Conservation (phyloP, 2,113 vertebrate species). For the Hoplias malabaricus region DNA sequence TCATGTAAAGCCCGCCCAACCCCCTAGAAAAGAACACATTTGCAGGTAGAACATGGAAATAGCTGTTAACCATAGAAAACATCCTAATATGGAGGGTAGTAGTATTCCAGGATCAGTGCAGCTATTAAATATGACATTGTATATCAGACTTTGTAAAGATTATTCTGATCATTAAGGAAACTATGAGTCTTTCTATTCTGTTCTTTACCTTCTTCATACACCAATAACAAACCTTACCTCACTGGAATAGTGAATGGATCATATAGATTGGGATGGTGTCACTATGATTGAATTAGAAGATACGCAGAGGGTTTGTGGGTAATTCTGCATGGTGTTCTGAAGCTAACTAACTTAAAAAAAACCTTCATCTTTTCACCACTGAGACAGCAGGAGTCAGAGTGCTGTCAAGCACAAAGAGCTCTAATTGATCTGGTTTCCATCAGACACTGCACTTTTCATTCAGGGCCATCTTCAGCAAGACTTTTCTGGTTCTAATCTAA, state of each 20-base stretch:
- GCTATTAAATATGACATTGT: too few relatives aligned
- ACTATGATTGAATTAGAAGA: slow-evolving; percentile 66
- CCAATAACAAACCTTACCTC: slow-evolving; percentile 8
- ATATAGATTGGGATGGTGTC: slow-evolving; percentile 44
- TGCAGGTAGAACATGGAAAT: too few relatives aligned
- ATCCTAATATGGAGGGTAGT: not conserved
- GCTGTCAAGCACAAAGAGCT: slow-evolving; percentile 37
- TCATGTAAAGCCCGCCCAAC: not conserved
- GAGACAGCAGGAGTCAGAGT: slow-evolving; percentile 44
- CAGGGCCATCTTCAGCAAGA: not conserved
- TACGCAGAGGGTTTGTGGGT: slow-evolving; percentile 71
- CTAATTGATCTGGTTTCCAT: slow-evolving; percentile 31
- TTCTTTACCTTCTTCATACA: not conserved
- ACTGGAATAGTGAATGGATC: not conserved
- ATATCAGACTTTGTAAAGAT: not conserved
- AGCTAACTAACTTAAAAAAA: slow-evolving; percentile 62
- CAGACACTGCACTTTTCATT: slow-evolving; percentile 16
- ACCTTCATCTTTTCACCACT: slow-evolving; percentile 49
- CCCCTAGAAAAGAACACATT: not conserved
- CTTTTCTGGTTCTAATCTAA: not conserved
- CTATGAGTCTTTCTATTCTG: not conserved
- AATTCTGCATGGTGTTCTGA: slow-evolving; percentile 59
- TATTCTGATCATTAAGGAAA: too few relatives aligned
- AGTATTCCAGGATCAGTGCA: not conserved
- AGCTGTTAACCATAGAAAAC: not conserved